Conservation (phyloP, 1,140 invertebrate species). For the Drosophila trapezifrons region DNA sequence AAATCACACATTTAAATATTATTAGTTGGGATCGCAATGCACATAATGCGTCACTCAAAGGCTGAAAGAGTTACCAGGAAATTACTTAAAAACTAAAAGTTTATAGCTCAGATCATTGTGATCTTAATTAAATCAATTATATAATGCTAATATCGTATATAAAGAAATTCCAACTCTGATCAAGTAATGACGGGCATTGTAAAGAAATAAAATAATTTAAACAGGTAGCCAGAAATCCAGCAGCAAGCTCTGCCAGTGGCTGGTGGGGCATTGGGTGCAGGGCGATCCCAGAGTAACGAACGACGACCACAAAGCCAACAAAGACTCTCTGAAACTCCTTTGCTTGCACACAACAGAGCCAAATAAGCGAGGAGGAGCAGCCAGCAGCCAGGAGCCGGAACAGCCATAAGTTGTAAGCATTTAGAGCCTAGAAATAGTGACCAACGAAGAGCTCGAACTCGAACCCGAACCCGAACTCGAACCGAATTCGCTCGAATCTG, state of each 20-base stretch:
- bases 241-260: no score
- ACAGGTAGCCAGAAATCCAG: background rate
- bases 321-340: slow-evolving; percentile 80
- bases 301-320: slow-evolving; percentile 80
- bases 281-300: slow-evolving; percentile 19
- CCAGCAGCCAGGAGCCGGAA: slow-evolving; percentile 27
- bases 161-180: background rate
- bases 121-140: background rate
- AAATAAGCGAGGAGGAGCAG: slow-evolving; percentile 37
- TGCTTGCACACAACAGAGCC: slow-evolving; percentile 48
- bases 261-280: slow-evolving; percentile 3
- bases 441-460: slow-evolving; percentile 8
- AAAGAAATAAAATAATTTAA: slow-evolving; percentile 12
- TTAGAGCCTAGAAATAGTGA: slow-evolving; percentile 49
- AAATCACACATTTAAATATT: slow-evolving; percentile 16
- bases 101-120: no score
- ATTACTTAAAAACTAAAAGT: background rate
- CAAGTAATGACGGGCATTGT: background rate
- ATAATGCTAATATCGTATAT: background rate
- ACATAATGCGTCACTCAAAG: background rate
- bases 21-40: slow-evolving; percentile 33
- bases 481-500: slow-evolving; percentile 17
- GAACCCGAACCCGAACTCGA: slow-evolving; percentile 21
- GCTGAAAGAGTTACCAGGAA: slow-evolving; percentile 1
- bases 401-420: slow-evolving; percentile 82